These are phyloP conservation scores for Dreissena rostriformis DNA, from an alignment of 1,140 invertebrate species.

Conservation along the genomic window DNA sequence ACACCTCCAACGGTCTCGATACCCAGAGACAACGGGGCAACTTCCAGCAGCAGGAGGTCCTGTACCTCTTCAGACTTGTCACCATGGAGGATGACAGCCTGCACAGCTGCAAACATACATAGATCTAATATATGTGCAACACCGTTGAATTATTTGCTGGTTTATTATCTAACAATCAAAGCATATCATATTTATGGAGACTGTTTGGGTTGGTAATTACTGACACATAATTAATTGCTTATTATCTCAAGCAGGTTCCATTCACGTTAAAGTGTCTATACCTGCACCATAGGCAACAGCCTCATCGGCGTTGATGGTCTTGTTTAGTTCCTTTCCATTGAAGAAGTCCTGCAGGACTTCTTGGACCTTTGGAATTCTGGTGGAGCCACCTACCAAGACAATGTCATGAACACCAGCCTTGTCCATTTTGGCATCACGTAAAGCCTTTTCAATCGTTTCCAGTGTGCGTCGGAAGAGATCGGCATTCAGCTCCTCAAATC, in stretches of 20 bases:
- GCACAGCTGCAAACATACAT: constrained; percentile 87
- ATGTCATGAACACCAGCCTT: constrained; percentile 96
- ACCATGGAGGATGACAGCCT: constrained; percentile 92
- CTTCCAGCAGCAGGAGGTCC: constrained; percentile 95
- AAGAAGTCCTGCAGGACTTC: constrained; percentile 93
- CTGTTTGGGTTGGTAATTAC: not conserved
- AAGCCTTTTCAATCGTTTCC: constrained; percentile 96
- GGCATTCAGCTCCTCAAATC: constrained; percentile 87
- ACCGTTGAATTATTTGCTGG: too few species aligned
- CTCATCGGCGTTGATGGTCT: constrained; percentile 80
- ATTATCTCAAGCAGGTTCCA: not conserved
- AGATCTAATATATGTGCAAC: not conserved
- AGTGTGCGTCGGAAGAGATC: constrained; percentile 94
- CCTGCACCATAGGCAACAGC: constrained; percentile 83
- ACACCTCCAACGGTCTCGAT: constrained; percentile 98
- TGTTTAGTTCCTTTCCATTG: constrained; percentile 79
- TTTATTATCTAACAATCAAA: not conserved
- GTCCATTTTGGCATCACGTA: constrained; percentile 96
- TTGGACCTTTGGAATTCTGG: constrained; percentile 98
- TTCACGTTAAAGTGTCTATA: not conserved
- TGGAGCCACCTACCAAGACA: constrained; percentile 98
- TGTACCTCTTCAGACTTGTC: constrained; percentile 96
- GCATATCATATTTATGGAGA: not conserved
- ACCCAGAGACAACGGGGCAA: constrained; percentile 96
- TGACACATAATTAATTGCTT: not conserved